Base-by-base conservation (phyloP, 2,797 vertebrate species). In the Zenarchopterus dispar region DNA sequence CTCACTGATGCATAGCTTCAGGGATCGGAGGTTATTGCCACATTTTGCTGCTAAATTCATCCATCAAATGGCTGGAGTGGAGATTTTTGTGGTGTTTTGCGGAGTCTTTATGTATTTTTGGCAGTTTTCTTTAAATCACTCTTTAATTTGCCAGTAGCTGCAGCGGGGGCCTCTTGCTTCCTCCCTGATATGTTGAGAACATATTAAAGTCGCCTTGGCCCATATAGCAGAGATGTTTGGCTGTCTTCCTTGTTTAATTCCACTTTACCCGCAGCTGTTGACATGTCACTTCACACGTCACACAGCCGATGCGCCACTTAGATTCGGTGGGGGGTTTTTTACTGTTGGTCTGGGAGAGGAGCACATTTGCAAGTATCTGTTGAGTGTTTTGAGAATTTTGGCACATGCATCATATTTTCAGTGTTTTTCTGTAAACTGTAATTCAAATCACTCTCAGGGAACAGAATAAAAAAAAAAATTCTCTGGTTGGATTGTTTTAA, bases 111-210 rank as follows among this genome's bases (percentile, higher is more conserved):
- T 67, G 46, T 56, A 75, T 57, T 65, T 39, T 21, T 41, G 45
- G 56, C 45, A 50, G 10, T 73, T 73, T 59, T 62, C 56, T 55
- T 10, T 33, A 23, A 42, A 48, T 70, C 24, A 45, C 28, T 51
- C 56, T 61, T 62, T 51, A 52, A 80, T 62, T 76, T 83, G 67
- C 68, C 58, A 64, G 62, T 79, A 63, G 63, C 75, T 77, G 58
- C 33, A 55, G 41, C 16, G 5, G 52, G 45, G 21, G 63, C 11
- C 3, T 36, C 9, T 13, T 36, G 33, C 33, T 39, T 26, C 42
- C 67, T 45, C 58, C 15, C 49, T 76, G 8, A 72, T 73, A 59
- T 69, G 56, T 50, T 83, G 63, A 73, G 44, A 19, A 8, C 76
- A 80, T 85, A 55, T 43, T 17, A 59, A 52, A 78, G 76, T 67